Percentiles rank a stretch among this genome's conserved stretches.
phyloP scores from a whole-genome alignment of 2,888 invertebrate genomes.

The Seira musarum region DNA sequence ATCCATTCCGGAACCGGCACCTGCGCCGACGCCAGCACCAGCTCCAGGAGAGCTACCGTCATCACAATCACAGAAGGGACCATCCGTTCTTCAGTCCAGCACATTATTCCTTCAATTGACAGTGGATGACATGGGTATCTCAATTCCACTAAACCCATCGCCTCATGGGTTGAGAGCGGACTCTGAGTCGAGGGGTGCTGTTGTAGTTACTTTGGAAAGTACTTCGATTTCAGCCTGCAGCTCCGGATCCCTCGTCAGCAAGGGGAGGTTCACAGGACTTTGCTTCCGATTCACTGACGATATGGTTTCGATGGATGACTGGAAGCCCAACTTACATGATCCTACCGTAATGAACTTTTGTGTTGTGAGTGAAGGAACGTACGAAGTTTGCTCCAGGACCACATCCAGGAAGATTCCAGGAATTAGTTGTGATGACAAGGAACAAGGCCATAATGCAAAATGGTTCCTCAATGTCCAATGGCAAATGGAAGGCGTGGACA shows the following conservation, averaged over 20 bases:
- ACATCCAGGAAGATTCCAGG: slow-evolving; percentile 78
- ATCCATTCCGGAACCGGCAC: slow-evolving; percentile 40
- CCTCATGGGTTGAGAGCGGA: slow-evolving; percentile 82
- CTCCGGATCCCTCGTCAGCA: slow-evolving; percentile 95
- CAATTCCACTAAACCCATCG: slow-evolving; percentile 89
- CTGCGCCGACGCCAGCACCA: no score
- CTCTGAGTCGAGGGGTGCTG: slow-evolving; percentile 87
- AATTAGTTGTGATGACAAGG: slow-evolving; percentile 19
- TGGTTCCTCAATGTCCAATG: slow-evolving; percentile 98
- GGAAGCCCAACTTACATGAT: slow-evolving; percentile 92
- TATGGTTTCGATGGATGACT: slow-evolving; percentile 95
- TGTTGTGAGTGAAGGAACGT: slow-evolving; percentile 98
- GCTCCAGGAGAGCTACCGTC: no score
- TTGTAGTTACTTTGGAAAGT: slow-evolving; percentile 97
- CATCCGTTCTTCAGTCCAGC: slow-evolving; percentile 78
- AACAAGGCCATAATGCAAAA: slow-evolving; percentile 80
- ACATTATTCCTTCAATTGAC: slow-evolving; percentile 94
- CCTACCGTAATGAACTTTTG: slow-evolving; percentile 89
- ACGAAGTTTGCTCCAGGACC: slow-evolving; percentile 96
- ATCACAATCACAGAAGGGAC: no score
- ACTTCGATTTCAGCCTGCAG: no score
- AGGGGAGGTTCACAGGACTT: slow-evolving; percentile 90
- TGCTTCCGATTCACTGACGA: slow-evolving; percentile 97
- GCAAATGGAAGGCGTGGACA: slow-evolving; percentile 99
- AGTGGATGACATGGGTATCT: slow-evolving; percentile 97